phyloP scores from a whole-genome alignment of 1,140 invertebrate genomes.

The Andrena cerasifolii region DNA sequence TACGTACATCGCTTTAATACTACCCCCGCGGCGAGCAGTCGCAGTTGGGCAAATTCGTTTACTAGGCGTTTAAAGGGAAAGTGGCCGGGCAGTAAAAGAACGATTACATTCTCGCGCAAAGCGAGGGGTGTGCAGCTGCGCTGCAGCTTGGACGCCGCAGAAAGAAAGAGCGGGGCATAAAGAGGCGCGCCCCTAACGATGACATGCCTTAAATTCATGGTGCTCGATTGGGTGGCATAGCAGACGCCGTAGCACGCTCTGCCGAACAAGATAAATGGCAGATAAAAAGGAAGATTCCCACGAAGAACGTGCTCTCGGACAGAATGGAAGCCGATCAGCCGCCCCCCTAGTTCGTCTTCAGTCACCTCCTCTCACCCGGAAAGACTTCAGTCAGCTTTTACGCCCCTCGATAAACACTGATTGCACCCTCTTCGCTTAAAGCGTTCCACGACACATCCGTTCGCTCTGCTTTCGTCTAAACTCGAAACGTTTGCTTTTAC shows the following conservation, averaged over 20 bases:
- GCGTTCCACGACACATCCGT: neutral
- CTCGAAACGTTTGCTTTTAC: constrained; percentile 8
- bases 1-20: constrained; percentile 8
- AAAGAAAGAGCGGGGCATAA: neutral
- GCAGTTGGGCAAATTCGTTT: neutral
- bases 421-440: constrained; percentile 23
- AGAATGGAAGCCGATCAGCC: constrained; percentile 22
- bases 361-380: constrained; percentile 29
- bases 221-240: constrained; percentile 30
- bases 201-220: constrained; percentile 36
- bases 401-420: constrained; percentile 59
- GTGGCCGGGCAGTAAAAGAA: neutral
- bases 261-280: constrained; percentile 50
- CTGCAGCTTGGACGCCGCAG: neutral
- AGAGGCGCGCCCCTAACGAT: constrained; percentile 34
- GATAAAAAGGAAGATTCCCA: constrained; percentile 35
- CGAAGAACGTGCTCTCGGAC: neutral
- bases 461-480: neutral
- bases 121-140: neutral
- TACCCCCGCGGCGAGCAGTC: too few species aligned
- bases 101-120: neutral
- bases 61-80: neutral
- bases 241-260: constrained; percentile 13
- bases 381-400: constrained; percentile 56
- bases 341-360: constrained; percentile 12